A percentile compares a stretch with the other conserved stretches of the same genome.
Conservation (phyloP, 2,888 invertebrate species). For the Apodemia zela region DNA sequence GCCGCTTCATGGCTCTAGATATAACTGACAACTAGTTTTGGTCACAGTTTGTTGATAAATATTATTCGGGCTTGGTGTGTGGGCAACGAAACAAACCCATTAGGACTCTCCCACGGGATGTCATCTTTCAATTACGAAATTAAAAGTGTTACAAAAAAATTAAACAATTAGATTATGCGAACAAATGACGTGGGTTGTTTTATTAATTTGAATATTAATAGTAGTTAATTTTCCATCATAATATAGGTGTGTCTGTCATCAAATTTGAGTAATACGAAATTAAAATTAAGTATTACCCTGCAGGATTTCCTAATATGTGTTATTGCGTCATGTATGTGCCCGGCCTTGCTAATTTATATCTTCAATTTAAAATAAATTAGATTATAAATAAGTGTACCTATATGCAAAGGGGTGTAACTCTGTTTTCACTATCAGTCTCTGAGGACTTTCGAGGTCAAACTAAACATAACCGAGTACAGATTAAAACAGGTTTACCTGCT, state of each 20-base stretch:
- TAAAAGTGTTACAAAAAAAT: slow-evolving; percentile 37
- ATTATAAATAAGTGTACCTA: neutral
- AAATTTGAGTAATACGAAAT: neutral
- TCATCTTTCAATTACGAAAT: slow-evolving; percentile 40
- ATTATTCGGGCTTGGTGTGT: slow-evolving; percentile 34
- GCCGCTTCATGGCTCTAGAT: neutral
- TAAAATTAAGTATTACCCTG: neutral
- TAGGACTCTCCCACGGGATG: slow-evolving; percentile 36
- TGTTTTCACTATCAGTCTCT: neutral
- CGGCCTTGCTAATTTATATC: neutral
- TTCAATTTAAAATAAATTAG: neutral
- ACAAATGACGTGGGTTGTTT: neutral
- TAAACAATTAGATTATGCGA: slow-evolving; percentile 1
- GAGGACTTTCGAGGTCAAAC: neutral
- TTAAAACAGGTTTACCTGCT: neutral
- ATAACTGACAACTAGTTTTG: neutral
- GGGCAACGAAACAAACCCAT: slow-evolving; percentile 24
- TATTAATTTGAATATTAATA: neutral
- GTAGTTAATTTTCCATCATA: neutral
- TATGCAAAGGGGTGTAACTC: neutral
- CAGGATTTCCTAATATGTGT: neutral
- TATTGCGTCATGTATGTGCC: neutral
- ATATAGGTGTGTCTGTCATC: neutral
- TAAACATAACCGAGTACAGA: neutral
- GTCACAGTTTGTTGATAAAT: slow-evolving; percentile 2